Evolutionary conservation across 2,888 invertebrate genomes (phyloP).

Genomic region (Hedychridium roseum): DNA sequence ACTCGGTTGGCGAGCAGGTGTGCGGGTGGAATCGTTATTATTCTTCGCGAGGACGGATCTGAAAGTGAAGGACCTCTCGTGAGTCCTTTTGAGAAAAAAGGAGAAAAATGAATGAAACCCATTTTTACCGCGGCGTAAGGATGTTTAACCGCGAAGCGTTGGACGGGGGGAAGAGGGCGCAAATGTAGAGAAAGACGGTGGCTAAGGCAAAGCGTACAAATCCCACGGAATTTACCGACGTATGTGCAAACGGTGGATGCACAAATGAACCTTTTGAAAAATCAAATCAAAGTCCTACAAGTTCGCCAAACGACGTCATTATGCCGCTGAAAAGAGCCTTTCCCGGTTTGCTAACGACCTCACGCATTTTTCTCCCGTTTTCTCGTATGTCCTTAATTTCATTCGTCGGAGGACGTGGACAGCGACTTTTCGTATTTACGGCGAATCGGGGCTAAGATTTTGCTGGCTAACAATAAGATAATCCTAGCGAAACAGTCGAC

Average conservation of each 20-base stretch:
- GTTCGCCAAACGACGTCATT: slow-evolving; percentile 36
- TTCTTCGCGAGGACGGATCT: slow-evolving; percentile 38
- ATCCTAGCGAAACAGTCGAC: too few species aligned
- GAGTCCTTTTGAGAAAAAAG: slow-evolving; percentile 36
- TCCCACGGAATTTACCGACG: too few species aligned
- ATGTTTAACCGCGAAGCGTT: neutral
- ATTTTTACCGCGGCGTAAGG: slow-evolving; percentile 3
- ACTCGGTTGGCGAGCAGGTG: slow-evolving; percentile 41
- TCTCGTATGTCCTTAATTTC: slow-evolving; percentile 13
- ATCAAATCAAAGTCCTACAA: slow-evolving; percentile 31
- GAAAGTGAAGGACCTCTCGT: slow-evolving; percentile 46
- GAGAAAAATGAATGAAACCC: slow-evolving; percentile 3
- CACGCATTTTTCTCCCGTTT: slow-evolving; percentile 27
- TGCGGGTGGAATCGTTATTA: slow-evolving; percentile 55
- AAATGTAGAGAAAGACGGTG: slow-evolving; percentile 2
- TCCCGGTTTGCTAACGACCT: slow-evolving; percentile 33
- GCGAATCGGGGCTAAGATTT: too few species aligned
- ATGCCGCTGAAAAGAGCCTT: slow-evolving; percentile 28
- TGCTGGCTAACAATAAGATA: too few species aligned
- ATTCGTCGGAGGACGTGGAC: too few species aligned
- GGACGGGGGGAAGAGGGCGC: slow-evolving; percentile 1
- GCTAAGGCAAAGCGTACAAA: neutral
- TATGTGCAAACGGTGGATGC: slow-evolving; percentile 13
- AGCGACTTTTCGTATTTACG: too few species aligned
- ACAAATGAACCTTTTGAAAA: slow-evolving; percentile 32